Evolutionary conservation across 2,797 vertebrate genomes (phyloP).

Genomic region (Sciaenops ocellatus): DNA sequence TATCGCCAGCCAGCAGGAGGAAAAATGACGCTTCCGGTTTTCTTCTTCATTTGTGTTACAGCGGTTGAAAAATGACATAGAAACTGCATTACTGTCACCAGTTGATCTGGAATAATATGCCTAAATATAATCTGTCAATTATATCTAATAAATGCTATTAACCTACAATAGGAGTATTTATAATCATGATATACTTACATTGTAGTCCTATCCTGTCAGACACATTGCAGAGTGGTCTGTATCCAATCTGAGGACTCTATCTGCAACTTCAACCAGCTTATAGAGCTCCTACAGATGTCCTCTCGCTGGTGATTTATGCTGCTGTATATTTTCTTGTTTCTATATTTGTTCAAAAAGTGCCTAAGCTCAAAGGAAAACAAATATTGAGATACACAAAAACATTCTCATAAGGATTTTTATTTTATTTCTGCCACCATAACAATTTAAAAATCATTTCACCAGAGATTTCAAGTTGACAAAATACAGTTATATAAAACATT

Average conservation of each 20-base stretch:
- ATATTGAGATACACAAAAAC: slow-evolving; percentile 13
- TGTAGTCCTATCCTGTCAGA: not conserved
- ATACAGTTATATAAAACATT: slow-evolving; percentile 15
- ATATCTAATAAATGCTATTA: not conserved
- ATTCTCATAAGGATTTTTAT: not conserved
- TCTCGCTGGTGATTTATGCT: not conserved
- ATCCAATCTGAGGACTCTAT: not conserved
- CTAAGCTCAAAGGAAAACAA: not conserved
- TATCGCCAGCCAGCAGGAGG: slow-evolving; percentile 40
- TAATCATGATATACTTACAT: not conserved
- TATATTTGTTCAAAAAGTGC: not conserved
- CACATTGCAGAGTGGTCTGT: not conserved
- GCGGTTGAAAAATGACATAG: not conserved
- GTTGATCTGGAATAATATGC: not conserved
- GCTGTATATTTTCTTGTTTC: not conserved
- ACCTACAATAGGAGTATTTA: not conserved
- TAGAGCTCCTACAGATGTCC: not conserved
- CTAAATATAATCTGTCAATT: not conserved
- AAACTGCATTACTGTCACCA: slow-evolving; percentile 5
- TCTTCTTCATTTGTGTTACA: slow-evolving; percentile 51
- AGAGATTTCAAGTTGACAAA: slow-evolving; percentile 16
- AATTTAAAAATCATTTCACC: not conserved
- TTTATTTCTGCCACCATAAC: slow-evolving; percentile 34
- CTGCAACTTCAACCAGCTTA: not conserved
- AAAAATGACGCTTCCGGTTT: slow-evolving; percentile 65